Percentiles rank a stretch among this genome's conserved stretches.
Evolutionary conservation across 2,113 vertebrate genomes (phyloP).

Genomic region (Psilopsiagon aymara): DNA sequence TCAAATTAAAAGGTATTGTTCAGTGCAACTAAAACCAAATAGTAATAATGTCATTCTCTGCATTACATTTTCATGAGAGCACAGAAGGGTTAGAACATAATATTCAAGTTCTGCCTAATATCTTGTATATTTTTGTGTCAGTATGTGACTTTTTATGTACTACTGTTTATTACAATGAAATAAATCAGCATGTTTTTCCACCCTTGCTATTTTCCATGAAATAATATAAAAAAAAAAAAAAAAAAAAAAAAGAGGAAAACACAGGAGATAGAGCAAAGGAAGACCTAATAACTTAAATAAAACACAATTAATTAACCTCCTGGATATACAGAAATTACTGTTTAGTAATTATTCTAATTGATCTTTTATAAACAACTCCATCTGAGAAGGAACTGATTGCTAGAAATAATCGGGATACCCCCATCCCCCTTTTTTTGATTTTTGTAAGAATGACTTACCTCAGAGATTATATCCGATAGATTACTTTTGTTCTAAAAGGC

Average conservation of each 20-base stretch:
- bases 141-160: not conserved
- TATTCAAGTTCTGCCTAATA: not conserved
- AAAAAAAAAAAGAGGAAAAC: not conserved
- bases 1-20: not conserved
- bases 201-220: not conserved
- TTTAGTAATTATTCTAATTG: not conserved
- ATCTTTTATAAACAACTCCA: not conserved
- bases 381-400: not conserved
- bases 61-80: not conserved
- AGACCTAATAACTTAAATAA: not conserved
- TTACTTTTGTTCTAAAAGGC: not conserved
- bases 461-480: not conserved
- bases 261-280: not conserved
- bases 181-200: not conserved
- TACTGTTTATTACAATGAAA: not conserved
- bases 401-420: not conserved
- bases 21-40: not conserved
- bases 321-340: not conserved
- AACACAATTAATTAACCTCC: not conserved
- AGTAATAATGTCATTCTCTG: not conserved
- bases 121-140: not conserved
- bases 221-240: not conserved
- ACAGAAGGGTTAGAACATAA: not conserved
- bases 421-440: not conserved
- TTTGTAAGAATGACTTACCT: not conserved